Evolutionary conservation across 2,113 vertebrate species (phyloP).

Genomic region (Paramormyrops kingsleyae): DNA sequence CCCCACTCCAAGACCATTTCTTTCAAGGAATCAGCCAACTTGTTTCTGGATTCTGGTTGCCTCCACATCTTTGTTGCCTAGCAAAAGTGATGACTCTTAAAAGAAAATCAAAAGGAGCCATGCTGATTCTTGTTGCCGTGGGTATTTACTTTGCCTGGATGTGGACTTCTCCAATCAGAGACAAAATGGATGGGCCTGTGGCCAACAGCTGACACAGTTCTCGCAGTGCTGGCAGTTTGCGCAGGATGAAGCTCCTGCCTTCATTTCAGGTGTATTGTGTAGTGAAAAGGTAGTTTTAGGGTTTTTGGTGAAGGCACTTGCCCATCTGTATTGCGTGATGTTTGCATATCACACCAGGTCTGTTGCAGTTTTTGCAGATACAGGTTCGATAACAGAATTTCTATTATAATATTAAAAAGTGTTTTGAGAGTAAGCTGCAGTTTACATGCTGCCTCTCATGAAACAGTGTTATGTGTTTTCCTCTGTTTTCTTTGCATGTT

Average conservation of each 20-base stretch:
- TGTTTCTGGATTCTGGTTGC: not conserved
- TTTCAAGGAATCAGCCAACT: not conserved
- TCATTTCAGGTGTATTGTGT: not conserved
- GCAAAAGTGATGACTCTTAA: not conserved
- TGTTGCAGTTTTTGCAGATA: not conserved
- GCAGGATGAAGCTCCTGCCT: not conserved
- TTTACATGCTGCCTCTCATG: not conserved
- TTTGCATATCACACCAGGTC: not conserved
- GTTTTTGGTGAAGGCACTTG: not conserved
- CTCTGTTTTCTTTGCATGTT: not conserved
- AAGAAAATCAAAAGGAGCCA: not conserved
- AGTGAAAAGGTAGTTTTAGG: not conserved
- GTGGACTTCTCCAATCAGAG: not conserved
- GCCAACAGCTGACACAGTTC: not conserved
- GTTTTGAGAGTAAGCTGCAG: not conserved
- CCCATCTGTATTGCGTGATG: not conserved
- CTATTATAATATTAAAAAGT: not conserved
- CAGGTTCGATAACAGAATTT: not conserved
- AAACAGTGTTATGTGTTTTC: not conserved
- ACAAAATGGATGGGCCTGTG: not conserved
- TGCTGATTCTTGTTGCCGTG: not conserved
- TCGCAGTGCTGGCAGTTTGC: not conserved
- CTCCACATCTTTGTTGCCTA: not conserved
- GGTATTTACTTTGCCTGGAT: not conserved
- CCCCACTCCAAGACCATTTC: not conserved